These are phyloP conservation scores for Phalacrocorax brasilianus DNA, from an alignment of 2,113 vertebrate species.

Conservation along the genomic window DNA sequence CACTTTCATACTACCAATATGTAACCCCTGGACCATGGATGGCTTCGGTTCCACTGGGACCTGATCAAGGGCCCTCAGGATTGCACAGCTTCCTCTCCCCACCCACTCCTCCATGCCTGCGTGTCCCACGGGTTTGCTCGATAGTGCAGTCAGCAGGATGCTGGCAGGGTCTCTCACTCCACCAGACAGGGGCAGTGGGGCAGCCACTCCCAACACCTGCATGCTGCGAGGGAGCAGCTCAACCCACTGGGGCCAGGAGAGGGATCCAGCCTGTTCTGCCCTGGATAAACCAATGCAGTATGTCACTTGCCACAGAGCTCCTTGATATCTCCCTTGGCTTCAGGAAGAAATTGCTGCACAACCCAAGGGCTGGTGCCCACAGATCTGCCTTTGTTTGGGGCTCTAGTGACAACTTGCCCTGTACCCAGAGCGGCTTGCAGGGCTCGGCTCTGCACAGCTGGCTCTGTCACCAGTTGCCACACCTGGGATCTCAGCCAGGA, in stretches of 20 bases:
- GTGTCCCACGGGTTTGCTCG: not conserved
- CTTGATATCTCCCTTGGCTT: not conserved
- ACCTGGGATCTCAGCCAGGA: not conserved
- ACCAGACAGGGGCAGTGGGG: rapidly evolving
- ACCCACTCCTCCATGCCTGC: rapidly evolving
- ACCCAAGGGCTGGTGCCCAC: rapidly evolving
- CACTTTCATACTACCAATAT: not conserved
- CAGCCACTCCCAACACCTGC: not conserved
- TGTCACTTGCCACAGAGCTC: rapidly evolving
- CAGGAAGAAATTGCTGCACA: not conserved
- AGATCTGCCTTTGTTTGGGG: not conserved
- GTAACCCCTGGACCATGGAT: not conserved
- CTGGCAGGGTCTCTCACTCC: not conserved
- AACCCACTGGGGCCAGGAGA: rapidly evolving
- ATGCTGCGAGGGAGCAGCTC: not conserved
- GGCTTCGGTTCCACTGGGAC: not conserved
- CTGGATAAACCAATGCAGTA: not conserved
- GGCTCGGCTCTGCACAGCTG: not conserved
- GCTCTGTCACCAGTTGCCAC: not conserved
- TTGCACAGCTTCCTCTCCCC: not conserved
- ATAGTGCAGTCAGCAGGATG: not conserved
- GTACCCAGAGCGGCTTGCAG: not conserved
- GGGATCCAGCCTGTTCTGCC: not conserved
- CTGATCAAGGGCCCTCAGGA: not conserved
- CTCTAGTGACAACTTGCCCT: not conserved